Evolutionary conservation across 2,113 vertebrate genomes (phyloP).

Genomic region (Sylvilagus bachmani): DNA sequence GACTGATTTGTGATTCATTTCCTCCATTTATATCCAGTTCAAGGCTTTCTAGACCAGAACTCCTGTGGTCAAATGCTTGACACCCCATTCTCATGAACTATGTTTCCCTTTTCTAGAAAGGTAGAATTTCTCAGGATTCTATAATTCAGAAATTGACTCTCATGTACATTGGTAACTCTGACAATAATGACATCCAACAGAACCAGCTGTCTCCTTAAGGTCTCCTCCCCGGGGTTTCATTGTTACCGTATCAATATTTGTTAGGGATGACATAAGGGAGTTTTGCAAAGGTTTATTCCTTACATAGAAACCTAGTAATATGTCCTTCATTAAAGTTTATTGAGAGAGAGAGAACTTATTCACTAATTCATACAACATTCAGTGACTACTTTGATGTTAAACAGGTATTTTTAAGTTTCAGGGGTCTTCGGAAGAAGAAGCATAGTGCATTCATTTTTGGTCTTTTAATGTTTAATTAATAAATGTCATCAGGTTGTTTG

Average conservation of each 20-base stretch:
- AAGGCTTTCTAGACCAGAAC: not conserved
- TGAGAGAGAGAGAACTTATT: not conserved
- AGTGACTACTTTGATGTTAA: not conserved
- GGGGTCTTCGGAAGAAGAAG: not conserved
- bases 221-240: not conserved
- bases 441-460: not conserved
- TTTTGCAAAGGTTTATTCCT: constrained; percentile 4
- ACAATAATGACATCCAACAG: not conserved
- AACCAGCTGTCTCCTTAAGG: not conserved
- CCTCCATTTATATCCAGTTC: not conserved
- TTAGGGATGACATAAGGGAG: not conserved
- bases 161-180: not conserved
- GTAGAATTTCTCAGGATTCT: not conserved
- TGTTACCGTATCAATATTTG: not conserved
- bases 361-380: not conserved
- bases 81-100: not conserved
- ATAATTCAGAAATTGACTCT: not conserved
- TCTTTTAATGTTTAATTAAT: constrained; percentile 29
- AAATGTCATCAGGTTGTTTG: not conserved
- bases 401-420: not conserved
- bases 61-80: not conserved
- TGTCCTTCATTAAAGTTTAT: not conserved
- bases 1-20: not conserved
- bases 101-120: not conserved
- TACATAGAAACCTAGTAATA: not conserved